These are phyloP conservation scores for Trichopoda pennipes DNA, from an alignment of 2,888 invertebrate genomes.

Conservation along the genomic window DNA sequence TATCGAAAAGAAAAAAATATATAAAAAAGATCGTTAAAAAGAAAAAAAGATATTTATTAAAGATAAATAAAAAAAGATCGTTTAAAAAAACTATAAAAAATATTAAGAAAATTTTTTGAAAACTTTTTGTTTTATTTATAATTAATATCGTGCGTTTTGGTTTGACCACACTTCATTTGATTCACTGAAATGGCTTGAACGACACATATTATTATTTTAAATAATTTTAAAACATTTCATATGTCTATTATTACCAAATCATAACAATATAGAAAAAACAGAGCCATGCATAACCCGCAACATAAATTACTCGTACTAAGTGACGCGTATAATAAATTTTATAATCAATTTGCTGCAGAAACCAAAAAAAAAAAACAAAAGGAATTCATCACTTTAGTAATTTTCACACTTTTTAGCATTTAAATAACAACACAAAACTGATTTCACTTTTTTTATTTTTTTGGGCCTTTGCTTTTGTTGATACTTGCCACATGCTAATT, in stretches of 20 bases:
- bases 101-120: too few species aligned
- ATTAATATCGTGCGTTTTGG: too few species aligned
- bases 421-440: slow-evolving; percentile 50
- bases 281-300: slow-evolving; percentile 42
- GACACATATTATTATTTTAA: slow-evolving; percentile 32
- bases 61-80: too few species aligned
- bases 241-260: slow-evolving; percentile 24
- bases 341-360: slow-evolving; percentile 64
- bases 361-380: slow-evolving; percentile 68
- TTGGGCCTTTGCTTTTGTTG: slow-evolving; percentile 44
- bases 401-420: slow-evolving; percentile 52
- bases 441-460: slow-evolving; percentile 16
- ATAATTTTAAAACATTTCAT: not conserved
- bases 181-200: slow-evolving; percentile 8
- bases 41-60: too few species aligned
- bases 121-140: too few species aligned
- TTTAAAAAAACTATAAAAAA: too few species aligned
- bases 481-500: slow-evolving; percentile 68
- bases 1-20: too few species aligned
- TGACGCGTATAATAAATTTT: slow-evolving; percentile 59
- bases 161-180: too few species aligned
- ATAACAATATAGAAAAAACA: slow-evolving; percentile 3
- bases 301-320: slow-evolving; percentile 58
- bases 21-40: too few species aligned
- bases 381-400: slow-evolving; percentile 66